Base-by-base conservation (phyloP, 2,113 vertebrate genomes). In the Tetrax tetrax region DNA sequence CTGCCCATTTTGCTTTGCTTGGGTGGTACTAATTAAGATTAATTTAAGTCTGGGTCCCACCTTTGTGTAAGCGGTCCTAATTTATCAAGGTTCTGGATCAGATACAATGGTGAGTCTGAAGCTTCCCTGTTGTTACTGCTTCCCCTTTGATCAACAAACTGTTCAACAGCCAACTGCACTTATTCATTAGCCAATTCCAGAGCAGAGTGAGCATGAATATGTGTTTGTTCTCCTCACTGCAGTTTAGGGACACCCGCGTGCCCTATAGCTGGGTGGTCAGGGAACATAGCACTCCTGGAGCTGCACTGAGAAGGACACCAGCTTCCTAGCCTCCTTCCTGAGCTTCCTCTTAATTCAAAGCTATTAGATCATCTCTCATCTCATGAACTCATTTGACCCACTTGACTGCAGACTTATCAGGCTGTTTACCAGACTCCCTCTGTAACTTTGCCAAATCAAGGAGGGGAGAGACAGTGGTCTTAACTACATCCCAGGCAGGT, bases 161-260 rank as follows among this genome's bases (percentile, higher is more conserved):
- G n/a, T 85, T 75, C 23, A 85, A 48, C 14, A 14, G n/a, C 38
- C 33, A 84, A 4, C 16, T 54, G 38, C n/a, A 47, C 9, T 65
- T 2, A 1, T 56, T 41, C 3, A 0, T 56, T 56, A 28, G 41
- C 28, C 9, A 16, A 11, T 64, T 74, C 50, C 19, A 19, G 70
- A 65, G 50, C 22, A 38, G 18, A 10, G 22, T 1, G 4, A 65
- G 41, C 0, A 1, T 1, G 1, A 33, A 56, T 47, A 65, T 1
- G 1, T 2, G 4, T 2, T 45, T 25, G 16, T 45, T 61, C 31
- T 51, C 29, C 47, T 43, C 5, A 2, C 31, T 83, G 7, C 20
- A 60, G 56, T 71, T 60, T 71, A 53, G 37, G 47, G 47, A 61
- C 31, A 53, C 4, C 5, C 4, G 41, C 5, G 28, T 14, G 20